These are phyloP conservation scores for Rhorus exstirpatorius DNA, from an alignment of 2,888 invertebrate species.

Conservation along the genomic window DNA sequence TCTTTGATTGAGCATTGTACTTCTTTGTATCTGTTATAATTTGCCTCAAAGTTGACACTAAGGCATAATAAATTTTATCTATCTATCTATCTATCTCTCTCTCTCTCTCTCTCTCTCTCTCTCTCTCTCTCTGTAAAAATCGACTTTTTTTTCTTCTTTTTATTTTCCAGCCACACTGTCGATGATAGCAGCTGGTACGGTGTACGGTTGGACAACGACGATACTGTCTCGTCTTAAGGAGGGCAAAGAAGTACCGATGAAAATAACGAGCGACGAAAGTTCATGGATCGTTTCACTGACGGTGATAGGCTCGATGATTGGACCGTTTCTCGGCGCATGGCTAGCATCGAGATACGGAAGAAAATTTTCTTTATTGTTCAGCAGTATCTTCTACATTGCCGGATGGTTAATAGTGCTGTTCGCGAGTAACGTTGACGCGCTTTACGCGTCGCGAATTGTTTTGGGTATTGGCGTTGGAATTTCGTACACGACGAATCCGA, in stretches of 20 bases:
- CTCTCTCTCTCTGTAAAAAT: background rate
- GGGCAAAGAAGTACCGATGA: conserved; percentile 76
- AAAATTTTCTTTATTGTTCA: conserved; percentile 79
- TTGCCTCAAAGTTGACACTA: too few species aligned
- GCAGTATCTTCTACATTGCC: conserved; percentile 82
- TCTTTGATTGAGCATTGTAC: too few species aligned
- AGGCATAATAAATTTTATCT: too few species aligned
- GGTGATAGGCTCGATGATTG: conserved; percentile 83
- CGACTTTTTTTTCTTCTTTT: background rate
- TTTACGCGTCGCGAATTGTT: conserved; percentile 81
- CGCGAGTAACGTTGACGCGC: conserved; percentile 76
- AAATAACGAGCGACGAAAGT: conserved; percentile 78
- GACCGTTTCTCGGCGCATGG: conserved; percentile 82
- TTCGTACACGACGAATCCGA: conserved; percentile 83
- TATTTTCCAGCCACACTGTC: conserved; percentile 81
- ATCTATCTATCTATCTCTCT: too few species aligned
- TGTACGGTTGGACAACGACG: conserved; percentile 84
- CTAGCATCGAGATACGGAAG: conserved; percentile 81
- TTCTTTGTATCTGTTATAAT: too few species aligned
- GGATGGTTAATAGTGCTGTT: conserved; percentile 83
- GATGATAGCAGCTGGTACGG: conserved; percentile 84
- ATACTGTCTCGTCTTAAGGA: conserved; percentile 76
- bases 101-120: too few species aligned
- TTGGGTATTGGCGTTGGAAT: conserved; percentile 83
- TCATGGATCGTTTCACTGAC: conserved; percentile 84